Base-by-base conservation (phyloP, 2,888 invertebrate genomes). In the Octonoba sinensis region DNA sequence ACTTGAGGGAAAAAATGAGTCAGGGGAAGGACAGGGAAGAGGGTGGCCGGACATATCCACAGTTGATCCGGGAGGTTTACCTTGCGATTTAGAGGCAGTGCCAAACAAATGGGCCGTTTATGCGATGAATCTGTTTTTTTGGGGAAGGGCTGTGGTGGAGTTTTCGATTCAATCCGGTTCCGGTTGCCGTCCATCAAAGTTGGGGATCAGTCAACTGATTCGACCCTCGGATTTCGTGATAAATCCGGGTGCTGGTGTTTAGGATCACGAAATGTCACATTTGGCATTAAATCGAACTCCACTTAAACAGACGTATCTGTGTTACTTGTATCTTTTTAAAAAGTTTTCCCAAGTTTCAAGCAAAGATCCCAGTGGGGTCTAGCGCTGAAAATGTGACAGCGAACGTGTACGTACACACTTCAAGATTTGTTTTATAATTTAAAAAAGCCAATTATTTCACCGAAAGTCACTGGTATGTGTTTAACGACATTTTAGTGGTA, bases 41-140 rank as follows among this genome's bases (percentile, higher is more conserved):
- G 65, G 78, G 56, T 54, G 60, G 66, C 78, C 60, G 79, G 79
- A 79, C 79, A 79, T 69, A 81, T 81, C 73, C 64, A 73, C 60
- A 36, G 15, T 44, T 81, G 79, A 81, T 81, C 79, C 79, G 56
- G 62, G 79, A 59, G 72, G 56, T 64, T 81, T 81, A 81, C 36
- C n/a, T 46, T 47, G 56, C 79, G 79, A 81, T 81, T 81, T 81
- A 81, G 79, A 44, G 60, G 60, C 64, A 27, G 60, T 62, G 47
- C 62, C 56, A 81, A 81, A 81, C 79, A 81, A 81, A 81, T 81
- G 79, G 79, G 60, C 56, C 79, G 72, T 73, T 81, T 81, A 81
- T 81, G 79, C 79, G 79, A 57, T 69, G 69, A 67, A 81, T 73
- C 73, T 73, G 64, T 46, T 72, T 69, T 73, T 36, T 36, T 36